Conservation (phyloP, 2,888 invertebrate species). For the Anodontia alba region DNA sequence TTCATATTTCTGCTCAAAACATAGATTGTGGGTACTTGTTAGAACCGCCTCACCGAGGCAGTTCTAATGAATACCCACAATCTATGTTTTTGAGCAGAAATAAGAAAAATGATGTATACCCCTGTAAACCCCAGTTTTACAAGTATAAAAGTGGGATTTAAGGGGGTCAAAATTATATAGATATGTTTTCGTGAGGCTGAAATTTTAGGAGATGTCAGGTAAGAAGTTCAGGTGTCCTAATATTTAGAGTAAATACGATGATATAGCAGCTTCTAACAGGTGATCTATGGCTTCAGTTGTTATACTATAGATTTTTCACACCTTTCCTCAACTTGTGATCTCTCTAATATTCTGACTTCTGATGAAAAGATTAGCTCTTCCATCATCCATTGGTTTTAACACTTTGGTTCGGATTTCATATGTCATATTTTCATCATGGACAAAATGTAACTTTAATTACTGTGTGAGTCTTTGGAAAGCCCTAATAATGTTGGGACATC, state of each 20-base stretch:
- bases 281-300: constrained; percentile 3
- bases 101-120: too few relatives aligned
- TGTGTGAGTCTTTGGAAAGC: not conserved
- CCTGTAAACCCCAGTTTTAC: too few relatives aligned
- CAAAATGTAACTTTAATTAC: not conserved
- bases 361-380: constrained; percentile 4
- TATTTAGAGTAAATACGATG: not conserved
- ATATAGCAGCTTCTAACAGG: not conserved
- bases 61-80: too few relatives aligned
- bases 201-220: too few relatives aligned
- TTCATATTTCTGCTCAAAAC: too few relatives aligned
- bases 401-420: not conserved
- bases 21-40: too few relatives aligned
- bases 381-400: not conserved
- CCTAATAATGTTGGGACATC: constrained; percentile 2
- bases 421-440: not conserved
- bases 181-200: too few relatives aligned
- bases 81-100: too few relatives aligned
- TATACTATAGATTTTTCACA: constrained; percentile 13
- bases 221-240: too few relatives aligned
- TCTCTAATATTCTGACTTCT: not conserved
- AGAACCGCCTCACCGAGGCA: too few relatives aligned
- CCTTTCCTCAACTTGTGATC: constrained; percentile 18
- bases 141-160: too few relatives aligned
- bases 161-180: too few relatives aligned